Evolutionary conservation across 2,888 invertebrate species (phyloP).

Genomic region (Eristalinus aeneus): DNA sequence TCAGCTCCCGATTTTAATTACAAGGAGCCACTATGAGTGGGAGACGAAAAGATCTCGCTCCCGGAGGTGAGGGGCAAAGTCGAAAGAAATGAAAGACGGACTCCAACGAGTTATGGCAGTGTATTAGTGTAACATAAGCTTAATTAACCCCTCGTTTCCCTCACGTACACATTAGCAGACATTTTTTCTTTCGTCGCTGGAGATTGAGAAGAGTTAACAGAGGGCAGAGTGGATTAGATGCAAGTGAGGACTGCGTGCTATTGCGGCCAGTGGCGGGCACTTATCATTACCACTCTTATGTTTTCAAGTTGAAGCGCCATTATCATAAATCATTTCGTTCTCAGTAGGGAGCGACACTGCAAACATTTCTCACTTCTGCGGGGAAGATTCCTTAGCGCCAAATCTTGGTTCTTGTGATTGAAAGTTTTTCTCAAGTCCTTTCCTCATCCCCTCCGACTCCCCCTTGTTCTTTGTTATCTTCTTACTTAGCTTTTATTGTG

Average conservation of each 20-base stretch:
- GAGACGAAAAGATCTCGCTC: not conserved
- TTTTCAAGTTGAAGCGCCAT: conserved; percentile 33
- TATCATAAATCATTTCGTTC: conserved; percentile 60
- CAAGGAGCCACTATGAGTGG: not conserved
- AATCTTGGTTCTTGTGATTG: not conserved
- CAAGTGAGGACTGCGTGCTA: not conserved
- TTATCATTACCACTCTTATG: conserved; percentile 46
- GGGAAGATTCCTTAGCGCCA: not conserved
- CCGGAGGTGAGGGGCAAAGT: not conserved
- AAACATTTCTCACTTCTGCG: conserved; percentile 34
- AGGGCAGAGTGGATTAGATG: not conserved
- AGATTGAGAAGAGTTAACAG: not conserved
- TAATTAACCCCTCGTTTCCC: not conserved
- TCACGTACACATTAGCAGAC: not conserved
- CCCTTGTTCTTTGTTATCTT: not conserved
- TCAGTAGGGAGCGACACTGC: conserved; percentile 25
- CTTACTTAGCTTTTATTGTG: not conserved
- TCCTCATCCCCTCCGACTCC: not conserved
- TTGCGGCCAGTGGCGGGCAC: not conserved
- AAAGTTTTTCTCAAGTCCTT: not conserved
- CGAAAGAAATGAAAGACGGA: not conserved
- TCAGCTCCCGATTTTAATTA: conserved; percentile 27
- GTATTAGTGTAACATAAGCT: conserved; percentile 31
- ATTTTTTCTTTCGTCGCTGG: not conserved
- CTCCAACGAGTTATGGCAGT: not conserved